phyloP scores from a whole-genome alignment of 2,888 invertebrate genomes.

The Malthinus flaveolus region DNA sequence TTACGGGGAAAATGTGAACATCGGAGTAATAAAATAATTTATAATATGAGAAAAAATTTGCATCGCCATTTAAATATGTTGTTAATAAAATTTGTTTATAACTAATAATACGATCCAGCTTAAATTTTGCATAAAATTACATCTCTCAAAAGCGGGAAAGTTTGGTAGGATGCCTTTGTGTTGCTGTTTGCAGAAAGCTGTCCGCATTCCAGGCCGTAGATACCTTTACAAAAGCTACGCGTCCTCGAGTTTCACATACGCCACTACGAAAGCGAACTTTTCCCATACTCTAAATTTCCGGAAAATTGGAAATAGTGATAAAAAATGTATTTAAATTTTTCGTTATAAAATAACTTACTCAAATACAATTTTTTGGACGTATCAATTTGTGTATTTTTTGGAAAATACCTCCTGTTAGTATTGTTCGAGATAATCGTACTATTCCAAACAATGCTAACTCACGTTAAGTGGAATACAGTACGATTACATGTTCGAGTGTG shows the following conservation, averaged over 20 bases:
- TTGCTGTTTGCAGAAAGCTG: slow-evolving; percentile 34
- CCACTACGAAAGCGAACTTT: slow-evolving; percentile 13
- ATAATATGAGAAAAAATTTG: neutral
- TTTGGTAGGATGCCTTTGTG: slow-evolving; percentile 35
- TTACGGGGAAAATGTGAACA: slow-evolving; percentile 29
- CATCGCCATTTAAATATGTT: too few species aligned
- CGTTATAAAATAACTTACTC: slow-evolving; percentile 5
- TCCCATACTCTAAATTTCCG: slow-evolving; percentile 19
- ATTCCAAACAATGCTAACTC: too few species aligned
- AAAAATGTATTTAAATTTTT: slow-evolving; percentile 1
- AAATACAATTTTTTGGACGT: too few species aligned
- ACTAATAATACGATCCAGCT: slow-evolving; percentile 22
- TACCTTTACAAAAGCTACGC: slow-evolving; percentile 32
- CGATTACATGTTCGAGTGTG: too few species aligned
- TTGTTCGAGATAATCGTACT: too few species aligned
- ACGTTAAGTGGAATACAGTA: too few species aligned
- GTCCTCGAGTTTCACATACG: slow-evolving; percentile 31
- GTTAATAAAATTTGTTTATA: slow-evolving; percentile 1
- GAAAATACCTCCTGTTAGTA: too few species aligned
- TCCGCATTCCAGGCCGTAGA: slow-evolving; percentile 34
- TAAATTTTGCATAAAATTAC: slow-evolving; percentile 40
- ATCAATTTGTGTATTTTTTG: too few species aligned
- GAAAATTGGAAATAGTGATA: slow-evolving; percentile 15
- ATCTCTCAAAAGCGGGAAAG: slow-evolving; percentile 36
- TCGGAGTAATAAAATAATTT: slow-evolving; percentile 19